Percentiles rank a stretch among this genome's conserved stretches.
phyloP scores from a whole-genome alignment of 2,888 invertebrate genomes.

The Platycnemis pennipes region DNA sequence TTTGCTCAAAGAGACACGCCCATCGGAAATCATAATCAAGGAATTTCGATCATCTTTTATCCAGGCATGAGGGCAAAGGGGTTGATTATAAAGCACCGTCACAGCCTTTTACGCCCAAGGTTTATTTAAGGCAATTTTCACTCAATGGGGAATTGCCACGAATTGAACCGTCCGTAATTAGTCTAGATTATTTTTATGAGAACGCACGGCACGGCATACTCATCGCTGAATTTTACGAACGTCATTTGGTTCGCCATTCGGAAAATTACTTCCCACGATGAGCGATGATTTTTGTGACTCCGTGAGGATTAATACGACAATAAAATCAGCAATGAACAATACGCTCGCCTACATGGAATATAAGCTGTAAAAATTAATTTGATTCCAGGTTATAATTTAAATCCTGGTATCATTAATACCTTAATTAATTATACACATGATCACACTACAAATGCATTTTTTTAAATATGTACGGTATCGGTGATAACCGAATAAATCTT shows the following conservation, averaged over 20 bases:
- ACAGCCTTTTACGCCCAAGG: background rate
- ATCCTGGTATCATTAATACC: too few relatives aligned
- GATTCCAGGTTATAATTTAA: too few relatives aligned
- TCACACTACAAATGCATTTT: too few relatives aligned
- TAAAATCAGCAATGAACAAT: background rate
- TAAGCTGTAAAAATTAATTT: too few relatives aligned
- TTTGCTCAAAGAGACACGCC: conserved; percentile 28
- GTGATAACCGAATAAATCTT: too few relatives aligned
- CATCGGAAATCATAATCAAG: conserved; percentile 32
- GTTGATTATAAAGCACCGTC: background rate
- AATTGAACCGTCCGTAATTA: background rate
- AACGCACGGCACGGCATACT: background rate
- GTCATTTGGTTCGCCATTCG: background rate
- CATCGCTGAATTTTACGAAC: background rate
- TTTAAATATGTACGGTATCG: too few relatives aligned
- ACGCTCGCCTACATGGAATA: too few relatives aligned
- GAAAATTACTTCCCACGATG: background rate
- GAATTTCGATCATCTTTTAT: conserved; percentile 6
- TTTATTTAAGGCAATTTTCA: background rate
- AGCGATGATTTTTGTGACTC: too few relatives aligned
- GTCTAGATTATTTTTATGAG: background rate
- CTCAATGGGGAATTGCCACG: background rate
- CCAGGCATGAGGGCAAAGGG: background rate
- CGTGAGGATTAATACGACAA: background rate
- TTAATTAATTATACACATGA: too few relatives aligned